Conservation (phyloP, 2,113 vertebrate species). For the Pomatorhinus ruficollis region DNA sequence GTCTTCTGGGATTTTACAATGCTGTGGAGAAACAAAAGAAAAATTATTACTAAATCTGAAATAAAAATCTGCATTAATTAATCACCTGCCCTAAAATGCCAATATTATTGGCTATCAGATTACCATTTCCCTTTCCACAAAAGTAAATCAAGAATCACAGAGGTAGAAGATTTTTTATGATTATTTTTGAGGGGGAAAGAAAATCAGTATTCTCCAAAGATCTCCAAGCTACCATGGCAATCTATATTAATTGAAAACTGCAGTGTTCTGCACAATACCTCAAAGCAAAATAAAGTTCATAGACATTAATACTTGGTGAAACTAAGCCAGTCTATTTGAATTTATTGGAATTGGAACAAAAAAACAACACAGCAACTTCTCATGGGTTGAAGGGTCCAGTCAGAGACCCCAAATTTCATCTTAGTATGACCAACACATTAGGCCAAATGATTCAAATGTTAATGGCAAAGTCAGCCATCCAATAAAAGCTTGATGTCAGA, state of each 20-base stretch:
- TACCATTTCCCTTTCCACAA: background rate
- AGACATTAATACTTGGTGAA: background rate
- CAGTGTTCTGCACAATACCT: background rate
- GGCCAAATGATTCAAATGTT: background rate
- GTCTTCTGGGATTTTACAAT: constrained; percentile 56
- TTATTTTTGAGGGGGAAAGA: background rate
- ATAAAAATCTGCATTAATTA: constrained; percentile 55
- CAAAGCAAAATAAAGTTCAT: constrained; percentile 11
- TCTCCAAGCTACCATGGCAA: background rate
- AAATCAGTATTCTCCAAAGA: constrained; percentile 17
- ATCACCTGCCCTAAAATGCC: constrained; percentile 23
- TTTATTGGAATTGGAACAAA: background rate
- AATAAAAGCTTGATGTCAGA: background rate
- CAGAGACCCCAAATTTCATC: background rate
- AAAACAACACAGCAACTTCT: background rate
- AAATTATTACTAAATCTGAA: constrained; percentile 56
- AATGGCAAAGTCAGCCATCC: background rate
- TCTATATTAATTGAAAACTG: constrained; percentile 26
- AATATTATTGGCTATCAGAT: background rate
- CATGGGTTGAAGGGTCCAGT: background rate
- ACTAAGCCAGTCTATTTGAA: background rate
- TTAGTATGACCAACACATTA: background rate
- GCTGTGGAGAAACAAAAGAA: constrained; percentile 47
- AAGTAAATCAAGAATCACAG: background rate
- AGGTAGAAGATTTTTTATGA: background rate